Percentiles rank a stretch among this genome's conserved stretches.
Conservation (phyloP, 2,888 invertebrate genomes). For the Rhodophaea formosa region DNA sequence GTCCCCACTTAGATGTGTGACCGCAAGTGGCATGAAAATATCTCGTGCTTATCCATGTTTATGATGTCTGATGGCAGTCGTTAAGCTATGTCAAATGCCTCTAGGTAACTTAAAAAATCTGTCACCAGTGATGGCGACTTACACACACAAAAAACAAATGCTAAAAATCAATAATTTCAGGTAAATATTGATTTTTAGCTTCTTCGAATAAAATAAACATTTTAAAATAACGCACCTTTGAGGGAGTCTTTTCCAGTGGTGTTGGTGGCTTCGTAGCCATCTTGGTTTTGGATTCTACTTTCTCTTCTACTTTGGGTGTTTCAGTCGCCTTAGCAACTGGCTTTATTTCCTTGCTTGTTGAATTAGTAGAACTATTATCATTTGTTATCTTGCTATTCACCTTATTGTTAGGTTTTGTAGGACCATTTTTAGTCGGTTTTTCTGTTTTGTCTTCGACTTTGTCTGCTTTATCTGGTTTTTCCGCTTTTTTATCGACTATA, state of each 20-base stretch:
- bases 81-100: too few species aligned
- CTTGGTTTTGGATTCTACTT: slow-evolving; percentile 55
- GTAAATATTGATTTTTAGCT: too few species aligned
- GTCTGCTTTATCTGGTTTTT: slow-evolving; percentile 32
- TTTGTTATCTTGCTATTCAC: slow-evolving; percentile 36
- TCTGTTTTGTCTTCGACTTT: slow-evolving; percentile 6
- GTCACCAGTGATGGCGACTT: too few species aligned
- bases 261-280: slow-evolving; percentile 75
- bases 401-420: slow-evolving; percentile 29
- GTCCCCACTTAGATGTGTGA: too few species aligned
- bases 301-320: slow-evolving; percentile 39
- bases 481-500: slow-evolving; percentile 60
- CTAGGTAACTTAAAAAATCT: too few species aligned
- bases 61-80: too few species aligned
- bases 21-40: too few species aligned
- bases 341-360: slow-evolving; percentile 35
- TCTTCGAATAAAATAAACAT: slow-evolving; percentile 9
- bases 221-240: slow-evolving; percentile 51
- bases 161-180: too few species aligned
- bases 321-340: slow-evolving; percentile 41
- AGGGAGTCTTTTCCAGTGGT: slow-evolving; percentile 61
- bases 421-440: slow-evolving; percentile 10
- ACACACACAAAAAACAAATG: too few species aligned
- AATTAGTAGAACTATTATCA: slow-evolving; percentile 37
- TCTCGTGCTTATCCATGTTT: too few species aligned